phyloP scores from a whole-genome alignment of 1,140 invertebrate genomes.

The Xylocopa sonorina region DNA sequence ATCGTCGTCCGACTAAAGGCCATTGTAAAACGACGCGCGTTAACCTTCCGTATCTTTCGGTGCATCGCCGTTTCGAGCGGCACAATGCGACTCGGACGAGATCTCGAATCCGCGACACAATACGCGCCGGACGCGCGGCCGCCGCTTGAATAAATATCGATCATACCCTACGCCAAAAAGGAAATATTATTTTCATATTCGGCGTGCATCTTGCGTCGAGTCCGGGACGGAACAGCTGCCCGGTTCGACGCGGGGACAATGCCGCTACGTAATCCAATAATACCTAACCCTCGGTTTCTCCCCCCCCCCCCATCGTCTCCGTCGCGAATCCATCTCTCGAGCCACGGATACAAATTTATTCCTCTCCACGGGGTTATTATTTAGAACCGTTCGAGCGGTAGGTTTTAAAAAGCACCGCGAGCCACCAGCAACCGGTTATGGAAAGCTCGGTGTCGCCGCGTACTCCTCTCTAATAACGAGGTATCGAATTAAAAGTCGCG shows the following conservation, averaged over 20 bases:
- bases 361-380: no score
- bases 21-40: conserved; percentile 31
- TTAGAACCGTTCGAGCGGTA: no score
- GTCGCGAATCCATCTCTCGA: no score
- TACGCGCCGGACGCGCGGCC: conserved; percentile 41
- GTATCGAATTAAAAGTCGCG: conserved; percentile 37
- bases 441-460: conserved; percentile 8
- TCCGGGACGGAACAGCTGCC: conserved; percentile 60
- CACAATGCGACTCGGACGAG: conserved; percentile 56
- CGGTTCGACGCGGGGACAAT: conserved; percentile 62
- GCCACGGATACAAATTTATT: no score
- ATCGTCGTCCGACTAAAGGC: background rate
- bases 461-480: conserved; percentile 37
- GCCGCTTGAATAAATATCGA: conserved; percentile 75
- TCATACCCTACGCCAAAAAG: conserved; percentile 67
- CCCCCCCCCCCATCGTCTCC: no score
- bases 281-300: conserved; percentile 27
- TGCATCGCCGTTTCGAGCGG: conserved; percentile 14
- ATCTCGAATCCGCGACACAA: conserved; percentile 37
- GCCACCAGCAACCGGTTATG: conserved; percentile 45
- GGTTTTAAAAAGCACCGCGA: no score
- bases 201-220: conserved; percentile 47
- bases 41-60: conserved; percentile 42
- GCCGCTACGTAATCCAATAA: conserved; percentile 73
- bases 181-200: conserved; percentile 78